Evolutionary conservation across 2,797 vertebrate genomes (phyloP), one percentile per base, ranked within the genome.

Genomic region (Glyptemys insculpta): DNA sequence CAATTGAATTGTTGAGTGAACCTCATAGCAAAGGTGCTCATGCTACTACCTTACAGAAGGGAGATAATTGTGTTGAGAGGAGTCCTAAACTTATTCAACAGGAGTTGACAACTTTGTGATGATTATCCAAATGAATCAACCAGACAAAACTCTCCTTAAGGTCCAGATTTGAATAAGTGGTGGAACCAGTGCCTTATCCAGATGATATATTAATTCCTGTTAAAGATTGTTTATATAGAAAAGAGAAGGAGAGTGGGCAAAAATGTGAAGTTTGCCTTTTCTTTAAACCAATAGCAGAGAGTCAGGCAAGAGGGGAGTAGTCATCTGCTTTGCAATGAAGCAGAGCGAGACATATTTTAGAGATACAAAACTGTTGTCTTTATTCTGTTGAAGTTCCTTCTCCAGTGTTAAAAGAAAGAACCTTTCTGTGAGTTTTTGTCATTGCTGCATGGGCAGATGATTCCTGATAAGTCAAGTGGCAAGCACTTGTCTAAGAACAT

Each of bases 381-480:
- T 0, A 9, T 85, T 95, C 59, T 78, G 50, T 18, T 52, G 81
- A 54, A 14, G 0, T 56, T 44, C 74, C 25, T 7, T 54, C 53
- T 65, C 50, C 16, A 1, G n/a, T 44, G 15, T 14, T 81, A 81
- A 1, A 15, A 79, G 9, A 25, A 44, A 92, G 59, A 62, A 62
- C 80, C 15, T 21, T 2, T 82, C 83, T 44, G 2, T 1, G 0
- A 1, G 91, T 95, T 92, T 89, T 88, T 80, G 27, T 49, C 4
- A 34, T 83, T 3, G 34, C 90, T 92, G 81, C 41, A 3, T 53
- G 23, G 68, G 41, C 37, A 25, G 21, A 14, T 59, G 14, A 90
- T 57, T 80, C 56, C 29, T 52, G 76, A 52, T 65, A 90, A 91
- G 91, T 81, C 8, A 88, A 88, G 10, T n/a, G 57, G 6, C 53